These are phyloP conservation scores for Micropoecilia bifurca DNA, from an alignment of 2,797 vertebrate species.

Conservation along the genomic window DNA sequence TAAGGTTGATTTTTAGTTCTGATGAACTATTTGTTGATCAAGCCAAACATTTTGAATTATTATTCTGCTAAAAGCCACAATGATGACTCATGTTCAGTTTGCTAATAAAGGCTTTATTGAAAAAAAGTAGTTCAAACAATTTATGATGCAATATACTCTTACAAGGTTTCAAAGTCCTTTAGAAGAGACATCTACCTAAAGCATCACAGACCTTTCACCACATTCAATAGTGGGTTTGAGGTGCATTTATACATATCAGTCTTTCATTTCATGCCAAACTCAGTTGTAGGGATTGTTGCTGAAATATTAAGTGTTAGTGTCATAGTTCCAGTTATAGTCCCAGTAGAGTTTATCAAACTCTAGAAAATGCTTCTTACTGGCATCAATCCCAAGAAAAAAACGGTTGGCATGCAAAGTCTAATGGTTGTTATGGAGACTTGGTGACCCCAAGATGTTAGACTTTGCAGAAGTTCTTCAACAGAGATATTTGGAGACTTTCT, in stretches of 20 bases:
- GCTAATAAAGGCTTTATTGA: no score
- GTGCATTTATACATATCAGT: neutral
- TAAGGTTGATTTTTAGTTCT: neutral
- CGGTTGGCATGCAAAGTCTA: neutral
- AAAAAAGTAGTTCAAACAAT: no score
- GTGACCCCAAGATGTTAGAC: neutral
- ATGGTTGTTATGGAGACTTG: constrained; percentile 2
- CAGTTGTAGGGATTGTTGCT: neutral
- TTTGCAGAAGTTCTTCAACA: neutral
- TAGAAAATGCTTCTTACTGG: neutral
- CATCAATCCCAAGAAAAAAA: neutral
- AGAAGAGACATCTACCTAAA: neutral
- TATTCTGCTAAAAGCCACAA: neutral
- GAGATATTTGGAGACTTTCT: neutral
- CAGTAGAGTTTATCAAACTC: constrained; percentile 1
- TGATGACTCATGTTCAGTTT: neutral
- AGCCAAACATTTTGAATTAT: neutral
- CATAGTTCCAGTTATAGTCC: neutral
- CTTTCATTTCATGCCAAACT: neutral
- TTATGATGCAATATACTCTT: neutral
- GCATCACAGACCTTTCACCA: neutral
- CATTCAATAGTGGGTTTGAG: neutral
- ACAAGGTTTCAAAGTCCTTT: neutral
- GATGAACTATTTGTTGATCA: neutral
- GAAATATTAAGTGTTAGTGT: neutral